Evolutionary conservation across 2,888 invertebrate genomes (phyloP).

Genomic region (Agrochola lychnidis): DNA sequence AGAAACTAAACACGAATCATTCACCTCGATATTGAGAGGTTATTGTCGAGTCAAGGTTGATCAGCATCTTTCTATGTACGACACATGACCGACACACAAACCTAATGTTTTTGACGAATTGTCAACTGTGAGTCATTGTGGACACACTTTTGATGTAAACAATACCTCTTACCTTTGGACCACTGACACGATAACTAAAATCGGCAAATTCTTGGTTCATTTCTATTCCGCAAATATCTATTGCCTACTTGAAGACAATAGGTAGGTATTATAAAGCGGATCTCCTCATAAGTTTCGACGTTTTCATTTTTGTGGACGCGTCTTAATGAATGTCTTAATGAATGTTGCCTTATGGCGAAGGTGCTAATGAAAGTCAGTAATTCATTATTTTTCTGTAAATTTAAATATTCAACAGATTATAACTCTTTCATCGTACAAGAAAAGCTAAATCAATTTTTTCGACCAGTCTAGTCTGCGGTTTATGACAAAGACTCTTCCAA

Average conservation of each 20-base stretch:
- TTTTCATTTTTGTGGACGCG: background rate
- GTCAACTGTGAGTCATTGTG: slow-evolving; percentile 60
- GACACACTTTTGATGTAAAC: slow-evolving; percentile 45
- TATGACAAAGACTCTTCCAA: slow-evolving; percentile 23
- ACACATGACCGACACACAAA: slow-evolving; percentile 74
- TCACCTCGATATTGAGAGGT: slow-evolving; percentile 72
- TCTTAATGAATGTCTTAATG: too few species aligned
- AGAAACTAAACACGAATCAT: slow-evolving; percentile 71
- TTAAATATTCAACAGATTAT: background rate
- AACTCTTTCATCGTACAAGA: background rate
- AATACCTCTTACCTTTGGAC: slow-evolving; percentile 34
- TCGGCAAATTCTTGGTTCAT: background rate
- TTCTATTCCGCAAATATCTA: slow-evolving; percentile 23
- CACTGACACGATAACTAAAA: slow-evolving; percentile 27
- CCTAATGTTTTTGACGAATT: slow-evolving; percentile 74
- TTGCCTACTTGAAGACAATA: slow-evolving; percentile 20
- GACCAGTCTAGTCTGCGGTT: slow-evolving; percentile 29
- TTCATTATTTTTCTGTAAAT: background rate
- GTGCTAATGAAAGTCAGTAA: background rate
- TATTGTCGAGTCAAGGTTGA: slow-evolving; percentile 76
- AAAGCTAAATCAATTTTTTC: slow-evolving; percentile 8
- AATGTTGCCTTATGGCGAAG: background rate
- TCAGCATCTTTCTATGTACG: slow-evolving; percentile 74
- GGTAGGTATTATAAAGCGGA: slow-evolving; percentile 1
- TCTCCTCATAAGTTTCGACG: background rate